Evolutionary conservation across 2,113 vertebrate genomes (phyloP), one percentile per base, ranked within the genome.

Genomic region (Hippocampus mohnikei): DNA sequence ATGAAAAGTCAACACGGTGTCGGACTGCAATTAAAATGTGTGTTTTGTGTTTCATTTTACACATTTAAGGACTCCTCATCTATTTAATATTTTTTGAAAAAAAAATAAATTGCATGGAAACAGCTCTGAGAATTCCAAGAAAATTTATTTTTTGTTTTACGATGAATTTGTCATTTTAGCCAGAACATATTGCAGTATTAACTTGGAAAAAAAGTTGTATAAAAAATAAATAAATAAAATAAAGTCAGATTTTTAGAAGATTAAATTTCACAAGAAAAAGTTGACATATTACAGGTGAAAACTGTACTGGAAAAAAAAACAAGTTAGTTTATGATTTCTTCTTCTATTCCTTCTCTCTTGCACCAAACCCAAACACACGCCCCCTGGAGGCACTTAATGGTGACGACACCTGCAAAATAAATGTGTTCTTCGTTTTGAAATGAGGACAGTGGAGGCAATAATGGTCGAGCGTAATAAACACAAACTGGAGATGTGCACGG

Each of bases 391-490:
- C 58, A 46, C n/a, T 46, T 3, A 5, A 42, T 12, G 62, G 12
- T 20, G 15, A 59, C 69, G 41, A 52, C 67, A 15, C 21, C 50
- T 60, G 58, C 41, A 50, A 63, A 68, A 77, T 69, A 33, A 0
- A 16, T 23, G 50, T 73, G 16, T 55, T 55, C 5, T 63, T 55
- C 44, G 8, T 12, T 58, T 25, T 37, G 50, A 71, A 67, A 62
- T 18, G 12, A 3, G 7, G 42, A 29, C 63, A 42, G n/a, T 42
- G 40, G n/a, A 72, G 67, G 60, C 76, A 75, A 59, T 67, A 25
- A 29, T 4, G 4, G 68, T 1, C 18, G 46, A 46, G 21, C 37
- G 33, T 77, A 67, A 74, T 75, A 72, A 76, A 69, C 46, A 73
- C 7, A 62, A 77, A 58, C 33, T 58, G 41, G 41, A 46, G n/a